These are phyloP conservation scores for Drosophila serrata DNA, from an alignment of 1,140 invertebrate genomes.

Conservation along the genomic window DNA sequence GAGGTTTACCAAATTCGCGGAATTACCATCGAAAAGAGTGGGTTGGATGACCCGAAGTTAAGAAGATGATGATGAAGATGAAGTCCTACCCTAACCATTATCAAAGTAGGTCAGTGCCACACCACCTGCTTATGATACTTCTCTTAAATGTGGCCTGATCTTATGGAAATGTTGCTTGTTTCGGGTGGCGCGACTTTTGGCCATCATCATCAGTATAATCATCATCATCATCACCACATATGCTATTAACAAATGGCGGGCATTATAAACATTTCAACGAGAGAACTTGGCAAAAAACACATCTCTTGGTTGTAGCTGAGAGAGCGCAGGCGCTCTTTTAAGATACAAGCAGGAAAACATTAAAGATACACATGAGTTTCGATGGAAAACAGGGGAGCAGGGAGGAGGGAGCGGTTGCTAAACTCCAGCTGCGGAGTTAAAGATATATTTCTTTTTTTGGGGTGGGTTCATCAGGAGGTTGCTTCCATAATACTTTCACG, in stretches of 20 bases:
- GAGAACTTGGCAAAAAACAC: constrained; percentile 36
- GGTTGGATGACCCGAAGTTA: constrained; percentile 19
- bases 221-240: constrained; percentile 1
- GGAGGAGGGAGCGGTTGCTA: not conserved
- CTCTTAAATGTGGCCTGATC: not conserved
- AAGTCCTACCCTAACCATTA: constrained; percentile 54
- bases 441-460: not conserved
- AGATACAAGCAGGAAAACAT: constrained; percentile 59
- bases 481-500: not conserved
- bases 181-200: constrained; percentile 3
- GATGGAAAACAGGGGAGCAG: not conserved
- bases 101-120: constrained; percentile 59
- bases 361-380: constrained; percentile 68
- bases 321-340: constrained; percentile 69
- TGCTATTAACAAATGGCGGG: constrained; percentile 28
- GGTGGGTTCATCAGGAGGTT: constrained; percentile 8
- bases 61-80: not conserved
- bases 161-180: not conserved
- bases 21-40: not conserved
- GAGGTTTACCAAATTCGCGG: no score
- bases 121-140: not conserved
- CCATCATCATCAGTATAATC: not conserved
- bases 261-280: constrained; percentile 23
- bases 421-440: constrained; percentile 27
- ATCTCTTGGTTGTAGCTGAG: constrained; percentile 9